Evolutionary conservation across 1,140 invertebrate species (phyloP).

Genomic region (Stenopsyche tienmushanensis): DNA sequence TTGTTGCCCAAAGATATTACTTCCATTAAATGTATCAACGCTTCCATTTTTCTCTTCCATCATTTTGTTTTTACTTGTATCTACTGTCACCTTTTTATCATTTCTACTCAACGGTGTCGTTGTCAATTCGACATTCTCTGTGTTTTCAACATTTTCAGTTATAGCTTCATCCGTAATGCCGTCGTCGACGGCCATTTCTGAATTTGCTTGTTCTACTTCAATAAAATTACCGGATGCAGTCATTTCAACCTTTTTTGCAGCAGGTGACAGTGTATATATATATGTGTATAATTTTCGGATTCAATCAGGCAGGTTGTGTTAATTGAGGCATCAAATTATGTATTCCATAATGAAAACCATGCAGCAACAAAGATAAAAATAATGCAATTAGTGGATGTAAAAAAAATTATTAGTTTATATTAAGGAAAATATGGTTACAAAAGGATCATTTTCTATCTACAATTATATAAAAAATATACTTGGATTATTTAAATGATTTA

Average conservation of each 20-base stretch:
- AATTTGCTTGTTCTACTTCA: constrained; percentile 48
- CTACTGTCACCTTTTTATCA: constrained; percentile 34
- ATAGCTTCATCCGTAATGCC: not conserved
- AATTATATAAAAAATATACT: too few species aligned
- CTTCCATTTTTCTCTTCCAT: constrained; percentile 26
- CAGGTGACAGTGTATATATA: not conserved
- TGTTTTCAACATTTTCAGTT: not conserved
- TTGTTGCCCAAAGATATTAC: constrained; percentile 15
- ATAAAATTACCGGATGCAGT: constrained; percentile 57
- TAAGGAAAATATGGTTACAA: too few species aligned
- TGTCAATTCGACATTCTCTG: constrained; percentile 17
- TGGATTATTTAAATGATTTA: too few species aligned
- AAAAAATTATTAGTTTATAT: constrained; percentile 30
- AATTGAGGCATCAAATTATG: too few species aligned
- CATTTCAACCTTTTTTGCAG: constrained; percentile 50
- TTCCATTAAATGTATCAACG: constrained; percentile 4
- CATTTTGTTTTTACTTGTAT: constrained; percentile 32
- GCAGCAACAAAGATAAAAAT: not conserved
- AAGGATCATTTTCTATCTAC: too few species aligned
- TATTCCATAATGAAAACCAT: too few species aligned
- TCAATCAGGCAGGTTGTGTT: too few species aligned
- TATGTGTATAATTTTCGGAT: not conserved
- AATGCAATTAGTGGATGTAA: constrained; percentile 24
- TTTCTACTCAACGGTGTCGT: constrained; percentile 11
- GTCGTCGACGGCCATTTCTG: constrained; percentile 9